Conservation (phyloP, 2,888 invertebrate genomes). For the Watsonalla binaria region DNA sequence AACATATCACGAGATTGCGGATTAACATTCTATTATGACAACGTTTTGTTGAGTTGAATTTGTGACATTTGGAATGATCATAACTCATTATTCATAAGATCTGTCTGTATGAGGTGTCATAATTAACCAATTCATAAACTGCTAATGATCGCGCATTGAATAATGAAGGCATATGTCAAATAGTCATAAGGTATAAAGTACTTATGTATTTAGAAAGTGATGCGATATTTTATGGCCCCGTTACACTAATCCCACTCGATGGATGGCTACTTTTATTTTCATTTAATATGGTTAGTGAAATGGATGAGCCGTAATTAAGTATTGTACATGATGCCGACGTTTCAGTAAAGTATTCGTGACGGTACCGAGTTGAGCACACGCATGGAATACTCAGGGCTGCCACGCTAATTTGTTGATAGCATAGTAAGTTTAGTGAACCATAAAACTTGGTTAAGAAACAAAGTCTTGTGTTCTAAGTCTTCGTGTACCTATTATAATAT, state of each 20-base stretch:
- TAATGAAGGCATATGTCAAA: neutral
- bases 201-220: constrained; percentile 13
- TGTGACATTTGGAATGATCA: neutral
- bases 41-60: neutral
- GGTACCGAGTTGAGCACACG: constrained; percentile 1
- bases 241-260: constrained; percentile 10
- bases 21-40: neutral
- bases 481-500: too few species aligned
- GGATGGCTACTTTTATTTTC: constrained; percentile 10
- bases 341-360: constrained; percentile 17
- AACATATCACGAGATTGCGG: too few species aligned
- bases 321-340: constrained; percentile 28
- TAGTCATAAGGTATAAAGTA: neutral
- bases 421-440: too few species aligned
- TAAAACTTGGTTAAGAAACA: too few species aligned
- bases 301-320: constrained; percentile 37
- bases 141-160: neutral
- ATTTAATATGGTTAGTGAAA: constrained; percentile 26
- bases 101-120: neutral
- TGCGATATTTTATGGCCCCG: constrained; percentile 11
- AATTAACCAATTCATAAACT: neutral
- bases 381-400: neutral
- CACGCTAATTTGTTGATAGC: too few species aligned
- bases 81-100: neutral
- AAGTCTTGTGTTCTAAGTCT: too few species aligned